A percentile compares a stretch with the other conserved stretches of the same genome.
Conservation (phyloP, 2,888 invertebrate genomes). For the Scrobipalpa atriplicella region DNA sequence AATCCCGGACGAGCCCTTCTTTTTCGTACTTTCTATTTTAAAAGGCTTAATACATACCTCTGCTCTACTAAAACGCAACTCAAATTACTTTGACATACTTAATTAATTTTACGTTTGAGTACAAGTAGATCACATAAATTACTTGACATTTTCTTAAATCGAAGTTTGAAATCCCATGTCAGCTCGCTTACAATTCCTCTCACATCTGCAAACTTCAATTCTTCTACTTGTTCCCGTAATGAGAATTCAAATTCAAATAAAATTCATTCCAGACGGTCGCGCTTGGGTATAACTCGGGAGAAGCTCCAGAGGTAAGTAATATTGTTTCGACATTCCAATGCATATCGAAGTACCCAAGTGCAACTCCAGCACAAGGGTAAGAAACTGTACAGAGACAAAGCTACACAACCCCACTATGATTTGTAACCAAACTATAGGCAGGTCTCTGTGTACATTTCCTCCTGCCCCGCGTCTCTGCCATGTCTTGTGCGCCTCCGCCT, state of each 20-base stretch:
- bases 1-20: slow-evolving; percentile 82
- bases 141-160: no score
- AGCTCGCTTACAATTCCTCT: neutral
- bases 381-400: no score
- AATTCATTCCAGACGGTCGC: slow-evolving; percentile 13
- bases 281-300: slow-evolving; percentile 4
- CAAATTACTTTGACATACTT: no score
- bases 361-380: neutral
- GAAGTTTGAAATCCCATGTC: neutral
- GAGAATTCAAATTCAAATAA: slow-evolving; percentile 20
- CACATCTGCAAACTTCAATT: neutral
- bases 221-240: neutral
- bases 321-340: slow-evolving; percentile 22
- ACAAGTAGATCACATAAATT: no score
- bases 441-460: no score
- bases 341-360: slow-evolving; percentile 19
- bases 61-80: no score
- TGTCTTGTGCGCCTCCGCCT: no score
- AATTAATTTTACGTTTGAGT: no score
- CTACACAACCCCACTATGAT: no score
- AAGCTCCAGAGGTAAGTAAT: slow-evolving; percentile 17
- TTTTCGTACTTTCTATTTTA: neutral
- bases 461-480: no score
- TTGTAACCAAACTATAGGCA: no score
- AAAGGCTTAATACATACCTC: no score